These are phyloP conservation scores for Zaprionus gabonicus DNA, from an alignment of 1,140 invertebrate genomes.

Conservation along the genomic window DNA sequence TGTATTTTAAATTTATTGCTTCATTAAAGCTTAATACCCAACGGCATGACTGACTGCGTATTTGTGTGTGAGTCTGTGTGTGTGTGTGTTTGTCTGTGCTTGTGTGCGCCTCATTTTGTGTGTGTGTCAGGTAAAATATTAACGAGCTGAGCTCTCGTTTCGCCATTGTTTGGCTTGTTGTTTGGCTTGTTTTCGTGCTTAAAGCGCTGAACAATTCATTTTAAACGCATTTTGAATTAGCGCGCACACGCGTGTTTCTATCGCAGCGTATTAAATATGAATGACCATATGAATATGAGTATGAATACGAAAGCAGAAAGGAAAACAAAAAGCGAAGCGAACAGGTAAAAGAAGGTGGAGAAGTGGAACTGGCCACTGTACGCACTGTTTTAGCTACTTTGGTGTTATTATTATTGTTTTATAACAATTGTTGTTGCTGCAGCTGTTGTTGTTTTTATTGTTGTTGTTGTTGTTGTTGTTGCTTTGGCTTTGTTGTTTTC, in stretches of 20 bases:
- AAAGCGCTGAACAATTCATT: constrained; percentile 56
- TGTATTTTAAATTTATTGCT: constrained; percentile 82
- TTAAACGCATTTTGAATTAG: constrained; percentile 55
- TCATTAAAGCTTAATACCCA: constrained; percentile 79
- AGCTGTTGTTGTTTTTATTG: neutral
- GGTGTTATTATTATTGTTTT: constrained; percentile 12
- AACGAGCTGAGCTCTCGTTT: constrained; percentile 51
- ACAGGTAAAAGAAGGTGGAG: neutral
- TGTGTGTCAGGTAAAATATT: constrained; percentile 72
- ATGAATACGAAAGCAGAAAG: neutral
- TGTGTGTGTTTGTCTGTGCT: constrained; percentile 4
- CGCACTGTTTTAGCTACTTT: too few relatives aligned
- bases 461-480: constrained; percentile 2
- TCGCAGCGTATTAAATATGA: constrained; percentile 18
- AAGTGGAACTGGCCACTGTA: neutral
- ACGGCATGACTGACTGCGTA: constrained; percentile 44
- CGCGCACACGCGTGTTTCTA: constrained; percentile 22
- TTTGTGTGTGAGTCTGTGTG: constrained; percentile 33
- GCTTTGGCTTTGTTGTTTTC: constrained; percentile 1
- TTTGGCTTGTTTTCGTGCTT: constrained; percentile 32
- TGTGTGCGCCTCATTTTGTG: neutral
- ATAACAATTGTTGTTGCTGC: neutral
- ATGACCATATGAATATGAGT: constrained; percentile 9
- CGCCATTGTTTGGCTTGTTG: constrained; percentile 34
- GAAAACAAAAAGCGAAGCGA: neutral